phyloP scores from a whole-genome alignment of 2,113 vertebrate genomes.

The Pipa parva region DNA sequence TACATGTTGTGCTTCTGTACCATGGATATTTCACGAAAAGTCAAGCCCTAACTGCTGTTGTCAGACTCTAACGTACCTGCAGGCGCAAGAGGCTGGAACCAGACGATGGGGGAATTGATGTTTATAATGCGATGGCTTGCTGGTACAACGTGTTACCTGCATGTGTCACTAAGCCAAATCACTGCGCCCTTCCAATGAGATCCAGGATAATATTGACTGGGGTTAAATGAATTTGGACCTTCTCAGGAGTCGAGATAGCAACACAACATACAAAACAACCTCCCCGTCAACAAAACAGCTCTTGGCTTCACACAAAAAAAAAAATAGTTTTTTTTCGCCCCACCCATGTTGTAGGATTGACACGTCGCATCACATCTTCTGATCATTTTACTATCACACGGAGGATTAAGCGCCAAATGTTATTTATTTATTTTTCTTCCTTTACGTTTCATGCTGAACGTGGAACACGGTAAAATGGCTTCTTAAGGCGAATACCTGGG shows the following conservation, averaged over 20 bases:
- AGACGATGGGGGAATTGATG: constrained; percentile 44
- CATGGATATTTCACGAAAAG: constrained; percentile 62
- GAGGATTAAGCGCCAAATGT: too few relatives aligned
- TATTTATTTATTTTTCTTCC: too few relatives aligned
- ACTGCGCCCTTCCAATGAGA: constrained; percentile 42
- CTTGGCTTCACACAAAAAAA: too few relatives aligned
- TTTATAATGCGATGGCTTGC: constrained; percentile 53
- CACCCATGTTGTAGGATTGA: too few relatives aligned
- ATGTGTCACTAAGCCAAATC: constrained; percentile 49
- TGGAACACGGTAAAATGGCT: too few relatives aligned
- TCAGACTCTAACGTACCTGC: constrained; percentile 46
- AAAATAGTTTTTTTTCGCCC: too few relatives aligned
- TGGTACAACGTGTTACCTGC: constrained; percentile 43
- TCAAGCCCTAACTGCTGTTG: constrained; percentile 49
- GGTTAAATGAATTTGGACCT: constrained; percentile 54
- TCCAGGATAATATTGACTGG: constrained; percentile 55
- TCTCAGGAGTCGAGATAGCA: constrained; percentile 45
- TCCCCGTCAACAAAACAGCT: too few relatives aligned
- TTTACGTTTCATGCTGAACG: too few relatives aligned
- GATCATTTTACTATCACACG: too few relatives aligned
- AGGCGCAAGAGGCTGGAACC: constrained; percentile 46
- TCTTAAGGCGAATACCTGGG: too few relatives aligned
- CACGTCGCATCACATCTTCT: too few relatives aligned
- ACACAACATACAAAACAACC: not conserved
- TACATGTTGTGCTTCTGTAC: constrained; percentile 44